Conservation (phyloP, 2,888 invertebrate species). For the Ectemnius cavifrons region DNA sequence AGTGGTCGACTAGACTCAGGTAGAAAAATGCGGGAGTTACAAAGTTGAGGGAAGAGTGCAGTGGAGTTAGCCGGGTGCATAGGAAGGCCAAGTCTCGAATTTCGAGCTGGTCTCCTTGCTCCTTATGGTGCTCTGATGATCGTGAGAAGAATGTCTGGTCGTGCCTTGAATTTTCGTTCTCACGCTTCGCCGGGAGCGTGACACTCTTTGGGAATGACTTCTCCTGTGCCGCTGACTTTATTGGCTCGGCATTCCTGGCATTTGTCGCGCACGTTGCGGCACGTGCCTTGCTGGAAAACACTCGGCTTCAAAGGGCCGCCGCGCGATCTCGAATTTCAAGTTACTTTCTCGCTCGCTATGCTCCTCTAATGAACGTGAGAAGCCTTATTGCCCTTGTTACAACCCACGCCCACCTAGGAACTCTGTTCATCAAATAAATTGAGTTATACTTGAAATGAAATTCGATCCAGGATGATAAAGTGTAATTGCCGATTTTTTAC, state of each 20-base stretch:
- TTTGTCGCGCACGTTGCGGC: slow-evolving; percentile 41
- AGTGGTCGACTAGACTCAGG: no score
- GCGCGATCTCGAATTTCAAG: slow-evolving; percentile 40
- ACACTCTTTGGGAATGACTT: slow-evolving; percentile 49
- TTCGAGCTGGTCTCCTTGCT: slow-evolving; percentile 44
- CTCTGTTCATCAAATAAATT: not conserved
- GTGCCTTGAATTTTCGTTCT: slow-evolving; percentile 46
- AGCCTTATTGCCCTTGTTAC: slow-evolving; percentile 11
- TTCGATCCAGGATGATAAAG: no score
- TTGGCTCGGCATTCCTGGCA: slow-evolving; percentile 40
- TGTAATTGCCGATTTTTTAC: no score
- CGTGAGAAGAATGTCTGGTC: slow-evolving; percentile 59
- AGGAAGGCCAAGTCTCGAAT: slow-evolving; percentile 28
- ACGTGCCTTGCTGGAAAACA: slow-evolving; percentile 34
- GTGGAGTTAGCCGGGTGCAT: no score
- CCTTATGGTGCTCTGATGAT: slow-evolving; percentile 60
- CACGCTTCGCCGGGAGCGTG: slow-evolving; percentile 41
- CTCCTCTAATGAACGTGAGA: slow-evolving; percentile 50
- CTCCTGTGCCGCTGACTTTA: slow-evolving; percentile 30
- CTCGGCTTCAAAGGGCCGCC: slow-evolving; percentile 25
- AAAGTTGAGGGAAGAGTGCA: no score
- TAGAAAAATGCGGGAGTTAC: no score
- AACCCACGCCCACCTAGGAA: not conserved
- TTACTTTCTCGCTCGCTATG: slow-evolving; percentile 42
- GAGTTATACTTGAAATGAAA: no score